Conservation (phyloP, 2,888 invertebrate species). For the Synergus japonicus region DNA sequence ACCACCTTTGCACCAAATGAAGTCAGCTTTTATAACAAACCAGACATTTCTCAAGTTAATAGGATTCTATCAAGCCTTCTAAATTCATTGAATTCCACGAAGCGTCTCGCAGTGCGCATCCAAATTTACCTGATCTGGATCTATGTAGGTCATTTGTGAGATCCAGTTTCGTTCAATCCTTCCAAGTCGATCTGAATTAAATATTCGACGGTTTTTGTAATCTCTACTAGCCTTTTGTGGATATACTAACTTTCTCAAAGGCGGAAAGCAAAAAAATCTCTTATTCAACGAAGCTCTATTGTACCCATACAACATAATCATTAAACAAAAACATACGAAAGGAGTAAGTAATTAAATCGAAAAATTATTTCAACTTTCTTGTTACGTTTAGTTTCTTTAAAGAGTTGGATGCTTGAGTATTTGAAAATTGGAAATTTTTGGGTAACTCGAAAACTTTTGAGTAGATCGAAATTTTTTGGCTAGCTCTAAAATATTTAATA, state of each 20-base stretch:
- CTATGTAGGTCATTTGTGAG: conserved; percentile 26
- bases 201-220: conserved; percentile 1
- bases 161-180: conserved; percentile 24
- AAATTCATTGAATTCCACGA: conserved; percentile 35
- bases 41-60: conserved; percentile 12
- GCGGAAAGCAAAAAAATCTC: neutral
- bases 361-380: too few relatives aligned
- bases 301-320: neutral
- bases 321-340: neutral
- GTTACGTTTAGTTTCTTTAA: too few relatives aligned
- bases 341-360: too few relatives aligned
- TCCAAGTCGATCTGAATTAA: neutral
- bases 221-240: neutral
- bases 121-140: conserved; percentile 33
- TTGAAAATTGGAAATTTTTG: too few relatives aligned
- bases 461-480: too few relatives aligned
- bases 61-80: conserved; percentile 6
- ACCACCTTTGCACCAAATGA: neutral
- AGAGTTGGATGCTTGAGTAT: too few relatives aligned
- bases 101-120: conserved; percentile 28
- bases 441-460: too few relatives aligned
- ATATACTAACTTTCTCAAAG: neutral
- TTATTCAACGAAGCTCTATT: neutral
- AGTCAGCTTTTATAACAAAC: conserved; percentile 10
- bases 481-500: too few relatives aligned